Conservation (phyloP, 2,113 vertebrate species). For the Callionymus lyra region DNA sequence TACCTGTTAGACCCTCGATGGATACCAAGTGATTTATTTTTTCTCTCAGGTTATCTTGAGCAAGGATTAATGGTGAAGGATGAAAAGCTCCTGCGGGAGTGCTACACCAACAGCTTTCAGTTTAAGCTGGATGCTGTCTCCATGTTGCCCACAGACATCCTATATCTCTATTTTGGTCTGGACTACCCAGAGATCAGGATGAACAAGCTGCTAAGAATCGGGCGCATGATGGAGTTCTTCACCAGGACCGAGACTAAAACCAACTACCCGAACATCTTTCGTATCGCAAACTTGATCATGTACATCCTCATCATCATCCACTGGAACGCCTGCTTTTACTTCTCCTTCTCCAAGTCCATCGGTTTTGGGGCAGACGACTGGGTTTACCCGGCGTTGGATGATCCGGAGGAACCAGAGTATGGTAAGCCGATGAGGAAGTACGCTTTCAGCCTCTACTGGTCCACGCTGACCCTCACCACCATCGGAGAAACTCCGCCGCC, state of each 20-base stretch:
- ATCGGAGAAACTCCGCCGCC: slow-evolving; percentile 94
- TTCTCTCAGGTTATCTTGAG: slow-evolving; percentile 81
- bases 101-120: slow-evolving; percentile 75
- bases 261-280: slow-evolving; percentile 93
- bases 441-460: slow-evolving; percentile 94
- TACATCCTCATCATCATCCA: slow-evolving; percentile 98
- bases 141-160: slow-evolving; percentile 83
- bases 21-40: no score
- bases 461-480: slow-evolving; percentile 90
- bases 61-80: slow-evolving; percentile 90
- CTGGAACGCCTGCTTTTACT: slow-evolving; percentile 96
- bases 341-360: slow-evolving; percentile 88
- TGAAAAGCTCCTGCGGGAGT: slow-evolving; percentile 70
- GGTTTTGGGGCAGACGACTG: slow-evolving; percentile 73
- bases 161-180: slow-evolving; percentile 80
- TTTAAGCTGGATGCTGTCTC: slow-evolving; percentile 83
- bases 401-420: slow-evolving; percentile 74
- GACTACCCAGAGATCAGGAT: slow-evolving; percentile 90
- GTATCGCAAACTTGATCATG: slow-evolving; percentile 92
- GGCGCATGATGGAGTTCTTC: slow-evolving; percentile 95
- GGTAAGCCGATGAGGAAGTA: slow-evolving; percentile 83
- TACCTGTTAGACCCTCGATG: no score
- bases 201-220: slow-evolving; percentile 82
- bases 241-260: slow-evolving; percentile 90
- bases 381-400: slow-evolving; percentile 63